Base-by-base conservation (phyloP, 2,113 vertebrate species). In the Brachyhypopomus gauderio region DNA sequence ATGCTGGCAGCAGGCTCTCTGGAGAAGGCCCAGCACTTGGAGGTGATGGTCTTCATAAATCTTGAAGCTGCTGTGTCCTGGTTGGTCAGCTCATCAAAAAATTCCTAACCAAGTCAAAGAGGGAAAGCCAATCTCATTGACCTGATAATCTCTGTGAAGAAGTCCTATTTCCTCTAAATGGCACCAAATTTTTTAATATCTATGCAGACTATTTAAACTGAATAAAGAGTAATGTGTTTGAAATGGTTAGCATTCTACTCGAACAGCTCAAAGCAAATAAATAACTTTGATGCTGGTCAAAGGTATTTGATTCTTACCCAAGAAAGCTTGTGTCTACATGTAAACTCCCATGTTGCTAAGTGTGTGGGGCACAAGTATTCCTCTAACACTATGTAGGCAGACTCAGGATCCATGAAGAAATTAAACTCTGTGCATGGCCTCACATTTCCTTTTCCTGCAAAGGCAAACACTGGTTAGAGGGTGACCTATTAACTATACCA, bases 361-460 rank as follows among this genome's bases (percentile, higher is more conserved):
- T 89, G 86, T 0, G 91, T 93, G 0, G 90, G 86, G 78, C 93
- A 94, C 56, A 89, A 66, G 27, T 89, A 94, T 16, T 93, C 92
- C 56, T 95, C 92, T 3, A 94, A 88, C 16, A 95, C 94, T 12
- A 94, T 5, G 3, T 91, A 89, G 9, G 94, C 92, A 0, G 94
- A 93, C 74, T 94, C 94, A 4, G 93, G 90, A 67, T 94, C 94
- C 86, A 88, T 84, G 0, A 56, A 77, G 83, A 94, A 94, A 88
- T 95, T 95, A 79, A 94, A 95, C 85, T 95, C 93, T 9, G 90
- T 90, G 76, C 93, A 92, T 0, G 90, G 81, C 0, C 87, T 91
- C 63, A 88, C 5, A n/a, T 94, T 94, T 52, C 93, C 94, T 79
- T 86, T 93, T 36, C 93, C 94, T 95, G 74, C n/a, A 83, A 70